These are phyloP conservation scores for Helobdella robusta DNA, from an alignment of 2,888 invertebrate species.

Conservation along the genomic window DNA sequence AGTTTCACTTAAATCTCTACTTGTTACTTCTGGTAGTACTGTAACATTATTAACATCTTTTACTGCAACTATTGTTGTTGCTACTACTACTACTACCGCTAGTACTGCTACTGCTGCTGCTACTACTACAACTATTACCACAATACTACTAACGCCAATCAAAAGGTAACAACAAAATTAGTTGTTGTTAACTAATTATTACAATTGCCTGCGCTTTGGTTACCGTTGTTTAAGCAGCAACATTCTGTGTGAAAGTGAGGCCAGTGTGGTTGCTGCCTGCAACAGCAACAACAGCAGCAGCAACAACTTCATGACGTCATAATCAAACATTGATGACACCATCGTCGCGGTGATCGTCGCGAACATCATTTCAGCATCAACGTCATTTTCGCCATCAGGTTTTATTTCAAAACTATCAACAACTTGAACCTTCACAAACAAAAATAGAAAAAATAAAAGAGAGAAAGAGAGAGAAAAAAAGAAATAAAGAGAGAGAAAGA, in stretches of 20 bases:
- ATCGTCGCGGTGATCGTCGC: conserved; percentile 5
- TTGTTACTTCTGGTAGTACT: neutral
- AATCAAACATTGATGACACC: neutral
- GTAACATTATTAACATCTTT: neutral
- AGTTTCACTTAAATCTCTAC: neutral
- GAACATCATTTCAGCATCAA: neutral
- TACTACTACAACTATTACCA: neutral
- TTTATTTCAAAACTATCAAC: neutral
- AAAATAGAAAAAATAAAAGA: neutral
- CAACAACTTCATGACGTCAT: neutral
- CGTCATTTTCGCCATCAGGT: neutral
- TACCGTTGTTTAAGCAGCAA: conserved; percentile 25
- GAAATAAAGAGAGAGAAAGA: conserved; percentile 10
- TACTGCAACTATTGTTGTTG: neutral
- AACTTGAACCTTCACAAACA: neutral
- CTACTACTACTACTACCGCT: conserved; percentile 3
- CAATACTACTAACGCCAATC: neutral
- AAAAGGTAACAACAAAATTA: neutral
- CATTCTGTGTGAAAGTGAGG: conserved; percentile 32
- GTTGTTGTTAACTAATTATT: neutral
- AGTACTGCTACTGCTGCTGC: conserved; percentile 1
- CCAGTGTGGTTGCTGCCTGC: conserved; percentile 28
- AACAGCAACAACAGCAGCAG: neutral
- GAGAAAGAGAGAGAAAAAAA: conserved; percentile 18
- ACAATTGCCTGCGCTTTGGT: conserved; percentile 24